phyloP scores from a whole-genome alignment of 2,888 invertebrate genomes.

The Sphinx pinastri region DNA sequence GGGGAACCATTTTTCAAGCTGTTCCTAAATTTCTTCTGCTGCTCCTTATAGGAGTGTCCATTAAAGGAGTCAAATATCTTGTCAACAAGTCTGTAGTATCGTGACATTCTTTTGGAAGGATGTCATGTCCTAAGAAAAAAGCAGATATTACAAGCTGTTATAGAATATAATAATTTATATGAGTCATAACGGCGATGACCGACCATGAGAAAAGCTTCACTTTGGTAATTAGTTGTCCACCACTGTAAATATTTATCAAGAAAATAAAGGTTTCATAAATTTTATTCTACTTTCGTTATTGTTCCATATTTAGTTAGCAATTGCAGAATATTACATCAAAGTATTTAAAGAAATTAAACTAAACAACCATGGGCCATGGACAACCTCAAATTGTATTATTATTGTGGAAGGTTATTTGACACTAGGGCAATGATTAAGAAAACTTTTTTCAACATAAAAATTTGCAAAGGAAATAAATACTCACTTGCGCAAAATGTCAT shows the following conservation, averaged over 20 bases:
- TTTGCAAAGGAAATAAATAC: neutral
- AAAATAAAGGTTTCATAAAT: neutral
- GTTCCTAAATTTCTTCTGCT: neutral
- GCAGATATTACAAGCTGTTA: neutral
- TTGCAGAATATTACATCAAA: neutral
- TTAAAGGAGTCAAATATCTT: neutral
- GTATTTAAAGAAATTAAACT: neutral
- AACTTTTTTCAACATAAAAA: neutral
- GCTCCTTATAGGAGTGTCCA: neutral
- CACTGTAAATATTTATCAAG: neutral
- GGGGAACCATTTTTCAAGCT: neutral
- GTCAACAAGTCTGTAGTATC: neutral
- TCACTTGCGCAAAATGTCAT: constrained; percentile 24
- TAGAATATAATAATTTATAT: neutral
- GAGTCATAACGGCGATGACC: neutral
- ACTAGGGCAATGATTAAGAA: neutral
- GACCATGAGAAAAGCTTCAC: neutral
- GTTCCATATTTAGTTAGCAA: neutral
- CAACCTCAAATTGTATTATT: neutral
- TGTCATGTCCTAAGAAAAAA: constrained; percentile 2
- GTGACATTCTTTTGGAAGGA: neutral
- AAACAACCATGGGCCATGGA: neutral
- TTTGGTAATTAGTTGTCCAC: neutral
- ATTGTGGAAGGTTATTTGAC: neutral
- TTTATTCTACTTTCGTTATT: neutral